phyloP scores from a whole-genome alignment of 2,888 invertebrate species.

The Lithosia quadra region DNA sequence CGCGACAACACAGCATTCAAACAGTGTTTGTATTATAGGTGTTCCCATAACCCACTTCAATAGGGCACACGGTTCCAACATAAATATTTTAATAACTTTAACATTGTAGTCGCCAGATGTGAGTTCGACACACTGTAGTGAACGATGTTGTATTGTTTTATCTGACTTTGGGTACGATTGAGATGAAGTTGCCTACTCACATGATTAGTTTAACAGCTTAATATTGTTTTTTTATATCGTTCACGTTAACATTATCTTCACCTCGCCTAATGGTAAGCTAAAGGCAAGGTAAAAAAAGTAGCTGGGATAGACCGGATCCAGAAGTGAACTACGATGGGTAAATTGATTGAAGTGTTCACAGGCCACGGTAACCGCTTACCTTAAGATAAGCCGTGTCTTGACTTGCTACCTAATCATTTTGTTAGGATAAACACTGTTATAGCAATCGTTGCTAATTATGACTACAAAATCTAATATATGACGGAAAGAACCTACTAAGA shows the following conservation, averaged over 20 bases:
- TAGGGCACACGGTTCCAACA: conserved; percentile 46
- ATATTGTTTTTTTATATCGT: no score
- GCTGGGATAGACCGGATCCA: no score
- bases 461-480: conserved; percentile 10
- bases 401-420: no score
- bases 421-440: not conserved
- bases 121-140: conserved; percentile 12
- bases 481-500: conserved; percentile 8
- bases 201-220: no score
- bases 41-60: conserved; percentile 59
- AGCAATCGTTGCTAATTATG: not conserved
- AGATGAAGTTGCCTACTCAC: not conserved
- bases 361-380: no score
- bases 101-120: conserved; percentile 43
- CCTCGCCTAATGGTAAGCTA: no score
- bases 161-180: not conserved
- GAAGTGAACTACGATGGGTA: no score
- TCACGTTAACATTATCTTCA: no score
- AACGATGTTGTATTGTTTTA: conserved; percentile 19
- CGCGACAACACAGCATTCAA: conserved; percentile 33
- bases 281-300: no score
- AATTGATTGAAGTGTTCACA: no score
- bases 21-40: conserved; percentile 50
- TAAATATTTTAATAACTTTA: conserved; percentile 58
- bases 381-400: no score